These are phyloP conservation scores for Drosophila micromelanica DNA, from an alignment of 1,140 invertebrate genomes.

Conservation along the genomic window DNA sequence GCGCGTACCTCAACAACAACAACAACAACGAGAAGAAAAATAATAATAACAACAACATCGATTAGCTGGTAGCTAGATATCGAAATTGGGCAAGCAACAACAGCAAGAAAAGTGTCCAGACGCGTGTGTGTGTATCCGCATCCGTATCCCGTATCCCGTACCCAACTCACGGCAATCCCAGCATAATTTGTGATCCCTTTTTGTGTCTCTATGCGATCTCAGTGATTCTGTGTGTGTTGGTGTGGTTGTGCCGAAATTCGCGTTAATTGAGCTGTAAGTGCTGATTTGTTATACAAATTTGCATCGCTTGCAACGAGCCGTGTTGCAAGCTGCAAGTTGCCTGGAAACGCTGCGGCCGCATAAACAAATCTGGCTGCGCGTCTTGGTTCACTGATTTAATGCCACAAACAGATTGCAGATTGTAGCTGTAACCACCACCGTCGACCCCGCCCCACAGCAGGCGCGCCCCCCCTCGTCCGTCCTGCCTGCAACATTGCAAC, in stretches of 20 bases:
- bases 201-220: constrained; percentile 11
- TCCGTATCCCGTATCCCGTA: constrained; percentile 2
- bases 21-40: constrained; percentile 3
- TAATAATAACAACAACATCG: constrained; percentile 16
- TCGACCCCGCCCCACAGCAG: constrained; percentile 46
- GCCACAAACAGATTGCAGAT: constrained; percentile 82
- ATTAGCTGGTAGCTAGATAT: constrained; percentile 7
- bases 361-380: constrained; percentile 80
- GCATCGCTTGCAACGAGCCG: constrained; percentile 50
- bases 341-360: constrained; percentile 37
- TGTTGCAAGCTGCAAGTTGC: constrained; percentile 6
- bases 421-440: constrained; percentile 51
- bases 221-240: constrained; percentile 2
- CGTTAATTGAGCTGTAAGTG: constrained; percentile 79
- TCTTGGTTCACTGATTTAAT: constrained; percentile 82
- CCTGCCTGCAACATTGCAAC: constrained; percentile 38
- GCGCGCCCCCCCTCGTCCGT: constrained; percentile 21
- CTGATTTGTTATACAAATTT: constrained; percentile 72
- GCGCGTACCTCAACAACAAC: constrained; percentile 17
- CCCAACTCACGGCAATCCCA: background rate
- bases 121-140: constrained; percentile 1
- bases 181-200: constrained; percentile 18
- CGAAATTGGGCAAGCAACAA: background rate
- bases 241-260: constrained; percentile 33
- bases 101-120: background rate